Conservation (phyloP, 2,113 vertebrate species). For the Sorex araneus region DNA sequence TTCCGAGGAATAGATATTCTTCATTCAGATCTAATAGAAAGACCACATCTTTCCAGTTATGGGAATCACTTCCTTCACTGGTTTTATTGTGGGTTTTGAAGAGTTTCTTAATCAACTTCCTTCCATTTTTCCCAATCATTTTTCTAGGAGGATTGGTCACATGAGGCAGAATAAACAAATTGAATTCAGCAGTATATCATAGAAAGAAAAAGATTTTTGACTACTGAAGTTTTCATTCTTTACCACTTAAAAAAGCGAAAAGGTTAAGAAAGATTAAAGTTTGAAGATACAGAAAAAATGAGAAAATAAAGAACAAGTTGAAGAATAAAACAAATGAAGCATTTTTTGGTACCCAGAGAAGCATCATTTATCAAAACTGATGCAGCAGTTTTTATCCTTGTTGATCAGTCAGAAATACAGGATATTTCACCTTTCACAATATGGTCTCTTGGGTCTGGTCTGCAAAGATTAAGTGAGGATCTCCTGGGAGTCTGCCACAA, state of each 20-base stretch:
- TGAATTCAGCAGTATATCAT: neutral
- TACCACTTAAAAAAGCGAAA: neutral
- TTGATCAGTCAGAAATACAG: slow-evolving; percentile 17
- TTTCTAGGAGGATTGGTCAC: slow-evolving; percentile 19
- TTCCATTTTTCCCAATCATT: slow-evolving; percentile 9
- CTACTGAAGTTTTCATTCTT: neutral
- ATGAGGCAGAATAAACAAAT: neutral
- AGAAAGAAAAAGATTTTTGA: slow-evolving; percentile 52
- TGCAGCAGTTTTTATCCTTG: neutral
- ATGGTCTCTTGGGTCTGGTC: neutral
- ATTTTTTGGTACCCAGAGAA: neutral
- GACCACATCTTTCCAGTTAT: neutral
- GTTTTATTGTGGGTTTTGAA: neutral
- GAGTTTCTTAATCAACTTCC: neutral
- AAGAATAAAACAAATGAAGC: slow-evolving; percentile 1
- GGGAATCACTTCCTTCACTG: neutral
- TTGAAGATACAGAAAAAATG: slow-evolving; percentile 29
- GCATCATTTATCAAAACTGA: neutral
- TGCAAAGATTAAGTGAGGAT: neutral
- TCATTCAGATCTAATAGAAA: slow-evolving; percentile 33
- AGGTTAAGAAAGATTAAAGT: slow-evolving; percentile 27
- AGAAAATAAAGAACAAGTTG: neutral
- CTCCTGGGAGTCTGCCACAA: neutral
- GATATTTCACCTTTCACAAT: neutral
- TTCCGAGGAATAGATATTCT: slow-evolving; percentile 7